Evolutionary conservation across 1,140 invertebrate species (phyloP), one percentile per base, ranked within the genome.

Genomic region (Babylonia areolata): DNA sequence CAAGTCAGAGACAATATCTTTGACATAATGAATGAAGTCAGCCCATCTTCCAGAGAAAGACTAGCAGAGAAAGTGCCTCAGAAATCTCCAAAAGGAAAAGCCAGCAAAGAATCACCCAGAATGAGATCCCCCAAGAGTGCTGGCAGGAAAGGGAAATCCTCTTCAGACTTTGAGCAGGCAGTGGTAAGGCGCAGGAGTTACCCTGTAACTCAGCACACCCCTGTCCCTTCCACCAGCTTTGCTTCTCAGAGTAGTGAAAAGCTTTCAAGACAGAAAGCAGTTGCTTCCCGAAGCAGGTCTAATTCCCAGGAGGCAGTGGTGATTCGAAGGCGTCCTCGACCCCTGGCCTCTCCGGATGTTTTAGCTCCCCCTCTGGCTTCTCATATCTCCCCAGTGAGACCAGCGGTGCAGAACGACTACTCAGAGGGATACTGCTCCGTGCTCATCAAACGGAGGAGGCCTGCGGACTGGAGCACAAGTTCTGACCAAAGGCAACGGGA

Each of bases 11-110:
- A 84, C 39, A 84, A 84, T 69, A 84, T 84, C 37, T 84, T 84
- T 84, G 82, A 84, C 69, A 84, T 84, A 31, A 37, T 84, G 33
- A 73, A 64, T 31, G 39, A 40, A 33, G 64, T 84, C 69, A 84
- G 64, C 64, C 82, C 64, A 17, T 46, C 64, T 64, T 64, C 3
- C 28, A 84, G 28, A 11, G 28, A 28, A n/a, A 58, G 12, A 46
- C 64, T 42, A 3, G 11, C 23, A 12, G 28, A 31, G 64, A 12
- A 42, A 11, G 20, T 35, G 33, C 42, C 5, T 3, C 82, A 9
- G 31, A 69, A 84, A 42, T 31, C 6, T 15, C 31, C 28, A 17
- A 73, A 33, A 33, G 40, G 82, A 3, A 73, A 40, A 84, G 28
- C 33, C 40, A 42, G 9, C 78, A 80, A 80, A 54, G 42, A 33